A percentile compares a stretch with the other conserved stretches of the same genome.
These are phyloP conservation scores for Graphium colonna DNA, from an alignment of 2,888 invertebrate genomes.

Conservation along the genomic window DNA sequence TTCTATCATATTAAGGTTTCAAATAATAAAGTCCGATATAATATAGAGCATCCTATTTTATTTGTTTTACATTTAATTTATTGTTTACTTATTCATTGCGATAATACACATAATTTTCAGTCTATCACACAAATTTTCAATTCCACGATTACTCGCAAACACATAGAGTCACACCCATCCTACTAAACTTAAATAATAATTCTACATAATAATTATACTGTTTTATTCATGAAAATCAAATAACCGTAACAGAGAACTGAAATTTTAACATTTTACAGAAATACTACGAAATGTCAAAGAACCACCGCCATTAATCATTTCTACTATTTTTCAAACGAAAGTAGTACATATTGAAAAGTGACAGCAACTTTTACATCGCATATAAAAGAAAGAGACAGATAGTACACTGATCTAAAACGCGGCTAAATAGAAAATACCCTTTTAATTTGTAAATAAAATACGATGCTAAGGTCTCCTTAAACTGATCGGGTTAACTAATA, in stretches of 20 bases:
- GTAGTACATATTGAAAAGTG: constrained; percentile 40
- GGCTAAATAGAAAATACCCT: constrained; percentile 37
- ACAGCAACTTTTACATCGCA: constrained; percentile 26
- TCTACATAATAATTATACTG: constrained; percentile 35
- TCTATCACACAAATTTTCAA: constrained; percentile 10
- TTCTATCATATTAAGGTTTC: too few species aligned
- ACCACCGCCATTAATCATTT: constrained; percentile 61
- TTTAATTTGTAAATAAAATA: constrained; percentile 5
- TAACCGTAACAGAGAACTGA: constrained; percentile 38
- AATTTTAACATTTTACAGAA: constrained; percentile 46
- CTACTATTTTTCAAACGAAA: constrained; percentile 40
- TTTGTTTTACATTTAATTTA: constrained; percentile 2
- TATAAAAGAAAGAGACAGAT: constrained; percentile 39
- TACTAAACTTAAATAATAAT: constrained; percentile 23
- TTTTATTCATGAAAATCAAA: constrained; percentile 53
- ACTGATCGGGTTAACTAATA: constrained; percentile 33
- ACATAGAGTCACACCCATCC: constrained; percentile 26
- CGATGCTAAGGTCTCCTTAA: constrained; percentile 3
- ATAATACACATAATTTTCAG: constrained; percentile 6
- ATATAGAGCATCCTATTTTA: too few species aligned
- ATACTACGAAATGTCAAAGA: constrained; percentile 57
- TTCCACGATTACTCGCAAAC: constrained; percentile 24
- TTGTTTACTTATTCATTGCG: not conserved
- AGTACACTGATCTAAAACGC: constrained; percentile 34
- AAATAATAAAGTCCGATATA: too few species aligned